phyloP scores from a whole-genome alignment of 2,888 invertebrate genomes.

The Rutpela maculata region DNA sequence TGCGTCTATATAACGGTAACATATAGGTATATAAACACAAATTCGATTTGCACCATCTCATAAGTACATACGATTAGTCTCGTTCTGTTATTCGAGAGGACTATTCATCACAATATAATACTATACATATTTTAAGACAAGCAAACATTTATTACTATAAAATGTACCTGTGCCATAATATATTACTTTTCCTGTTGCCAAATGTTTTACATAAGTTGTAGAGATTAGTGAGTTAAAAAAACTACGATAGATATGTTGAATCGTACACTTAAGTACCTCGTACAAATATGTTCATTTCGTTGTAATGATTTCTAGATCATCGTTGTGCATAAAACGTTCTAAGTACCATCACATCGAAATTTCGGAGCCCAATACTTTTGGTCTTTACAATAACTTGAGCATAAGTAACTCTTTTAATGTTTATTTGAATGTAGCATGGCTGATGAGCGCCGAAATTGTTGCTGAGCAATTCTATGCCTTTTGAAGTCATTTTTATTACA shows the following conservation, averaged over 20 bases:
- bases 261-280: not conserved
- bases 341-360: constrained; percentile 1
- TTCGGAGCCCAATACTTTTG: not conserved
- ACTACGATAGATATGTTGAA: not conserved
- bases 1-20: not conserved
- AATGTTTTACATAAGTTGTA: not conserved
- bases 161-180: constrained; percentile 38
- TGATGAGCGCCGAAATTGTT: not conserved
- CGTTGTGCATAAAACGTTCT: not conserved
- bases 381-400: not conserved
- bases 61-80: not conserved
- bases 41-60: constrained; percentile 5
- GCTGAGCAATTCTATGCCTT: not conserved
- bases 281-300: not conserved
- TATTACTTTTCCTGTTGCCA: constrained; percentile 38
- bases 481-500: not conserved
- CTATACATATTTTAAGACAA: constrained; percentile 19
- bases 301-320: not conserved
- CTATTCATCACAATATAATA: constrained; percentile 5
- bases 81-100: not conserved
- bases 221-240: not conserved
- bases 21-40: not conserved
- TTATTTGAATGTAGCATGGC: not conserved
- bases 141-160: constrained; percentile 29
- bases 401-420: not conserved